Evolutionary conservation across 1,140 invertebrate species (phyloP), one percentile per base, ranked within the genome.

Genomic region (Vollenhovia emeryi): DNA sequence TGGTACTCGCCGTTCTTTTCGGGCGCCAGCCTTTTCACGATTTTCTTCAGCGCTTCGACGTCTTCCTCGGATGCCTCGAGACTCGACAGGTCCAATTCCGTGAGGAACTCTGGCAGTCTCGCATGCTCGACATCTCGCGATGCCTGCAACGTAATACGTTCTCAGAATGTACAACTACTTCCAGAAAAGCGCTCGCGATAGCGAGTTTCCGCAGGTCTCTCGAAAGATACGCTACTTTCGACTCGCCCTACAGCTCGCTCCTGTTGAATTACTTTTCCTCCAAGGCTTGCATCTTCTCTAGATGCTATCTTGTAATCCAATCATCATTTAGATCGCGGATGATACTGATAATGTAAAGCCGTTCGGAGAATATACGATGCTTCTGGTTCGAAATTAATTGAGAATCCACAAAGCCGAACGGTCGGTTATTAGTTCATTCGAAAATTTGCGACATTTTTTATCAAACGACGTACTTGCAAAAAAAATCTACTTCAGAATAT

Each of bases 1-100:
- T 94, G 91, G 92, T 94, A 94, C 94, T 94, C 94, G 93, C 94
- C 94, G 94, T 94, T 94, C 92, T 95, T 94, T 90, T 93, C 93
- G 3, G 94, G 93, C 78, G 94, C 93, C 66, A 94, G 87, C 59
- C 94, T 92, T 82, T 95, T 95, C 8, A 94, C 94, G 36, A 95
- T 91, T 85, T 91, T 94, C 84, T 91, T 94, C 73, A 94, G 86
- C 11, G 91, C 91, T 75, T 92, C 93, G 11, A 93, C 92, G 74
- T 93, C 93, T 60, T 95, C 94, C 71, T 93, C 90, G 13, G 93
- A 94, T 33, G 91, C 92, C 62, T 94, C 93, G 13, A 92, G 82
- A 87, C 92, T 93, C n/a, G 90, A 91, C 66, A 94, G 75, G 85
- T 94, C 92, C 87, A 94, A 85, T 87, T 94, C 93, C 45, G 93